Base-by-base conservation (phyloP, 2,113 vertebrate species). In the Rhinolophus ferrumequinum region DNA sequence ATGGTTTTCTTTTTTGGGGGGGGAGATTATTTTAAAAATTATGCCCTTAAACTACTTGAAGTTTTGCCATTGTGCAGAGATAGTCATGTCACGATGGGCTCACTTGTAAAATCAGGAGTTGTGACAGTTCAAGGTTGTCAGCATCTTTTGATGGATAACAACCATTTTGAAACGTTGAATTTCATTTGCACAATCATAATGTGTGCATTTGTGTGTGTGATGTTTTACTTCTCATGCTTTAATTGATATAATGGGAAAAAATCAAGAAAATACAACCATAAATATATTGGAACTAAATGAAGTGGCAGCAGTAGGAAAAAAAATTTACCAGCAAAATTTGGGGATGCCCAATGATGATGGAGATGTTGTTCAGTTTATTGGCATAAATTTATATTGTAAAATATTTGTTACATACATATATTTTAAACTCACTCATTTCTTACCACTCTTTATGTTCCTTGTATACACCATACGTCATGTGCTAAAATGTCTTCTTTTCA, bases 351-450 rank as follows among this genome's bases (percentile, higher is more conserved):
- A 41, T 67, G 18, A 56, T 67, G 0, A 84, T 66, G 19, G 87
- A 87, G 62, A 66, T 81, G 67, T 54, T 70, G 0, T 92, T 89
- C 18, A 35, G 6, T 95, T 73, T 82, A 67, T 16, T 95, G 30
- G 3, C 22, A 94, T 90, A 82, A 47, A 8, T 93, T 50, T 88
- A 69, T 97, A 70, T 88, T 93, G n/a, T 21, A 69, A 89, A 85
- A 16, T 70, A 52, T 84, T 94, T 94, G 13, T 91, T 30, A 79
- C 52, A 54, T 81, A 73, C 52, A 60, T 76, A 50, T 4, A 47
- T 82, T 88, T 84, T n/a, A 77, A 56, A 72, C n/a, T 54, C 18
- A 69, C 52, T 80, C 8, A 54, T 62, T 95, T 93, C 47, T 87
- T 82, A 47, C 19, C 6, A 76, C 77, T 79, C 38, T 94, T 60